Evolutionary conservation across 37 sponge, comb jelly and placozoan genomes (phyloP).

Genomic region (Halichondria panicea): DNA sequence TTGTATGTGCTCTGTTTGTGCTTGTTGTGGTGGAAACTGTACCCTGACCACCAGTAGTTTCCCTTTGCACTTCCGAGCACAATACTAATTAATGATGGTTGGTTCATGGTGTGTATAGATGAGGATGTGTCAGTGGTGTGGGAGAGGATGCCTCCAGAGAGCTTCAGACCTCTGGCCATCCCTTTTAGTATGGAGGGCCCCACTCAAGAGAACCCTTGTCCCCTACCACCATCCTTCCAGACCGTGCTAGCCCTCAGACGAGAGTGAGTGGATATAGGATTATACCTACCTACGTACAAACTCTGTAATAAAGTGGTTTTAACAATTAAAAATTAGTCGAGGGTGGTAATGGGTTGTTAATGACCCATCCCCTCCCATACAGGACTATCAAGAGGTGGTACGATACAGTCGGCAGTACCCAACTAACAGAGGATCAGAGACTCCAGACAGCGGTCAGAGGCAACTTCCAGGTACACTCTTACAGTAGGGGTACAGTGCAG

Average conservation of each 20-base stretch:
- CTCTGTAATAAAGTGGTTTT: no score
- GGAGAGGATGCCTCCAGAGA: conserved; percentile 30
- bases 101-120: no score
- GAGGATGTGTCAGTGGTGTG: conserved; percentile 40
- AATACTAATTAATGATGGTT: no score
- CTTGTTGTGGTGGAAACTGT: no score
- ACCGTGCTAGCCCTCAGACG: conserved; percentile 32
- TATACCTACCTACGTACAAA: neutral
- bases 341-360: no score
- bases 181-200: conserved; percentile 61
- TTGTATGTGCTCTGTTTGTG: no score
- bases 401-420: conserved; percentile 17
- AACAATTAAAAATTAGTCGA: no score
- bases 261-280: conserved; percentile 69
- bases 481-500: no score
- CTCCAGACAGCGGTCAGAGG: conserved; percentile 47
- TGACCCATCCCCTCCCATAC: neutral
- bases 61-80: no score
- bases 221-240: conserved; percentile 48
- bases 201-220: conserved; percentile 25
- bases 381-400: conserved; percentile 62
- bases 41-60: no score
- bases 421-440: conserved; percentile 42
- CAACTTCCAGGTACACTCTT: conserved; percentile 62
- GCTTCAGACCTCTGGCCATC: conserved; percentile 34